Conservation (phyloP, 2,113 vertebrate genomes). For the Benitochromis conjunctus region DNA sequence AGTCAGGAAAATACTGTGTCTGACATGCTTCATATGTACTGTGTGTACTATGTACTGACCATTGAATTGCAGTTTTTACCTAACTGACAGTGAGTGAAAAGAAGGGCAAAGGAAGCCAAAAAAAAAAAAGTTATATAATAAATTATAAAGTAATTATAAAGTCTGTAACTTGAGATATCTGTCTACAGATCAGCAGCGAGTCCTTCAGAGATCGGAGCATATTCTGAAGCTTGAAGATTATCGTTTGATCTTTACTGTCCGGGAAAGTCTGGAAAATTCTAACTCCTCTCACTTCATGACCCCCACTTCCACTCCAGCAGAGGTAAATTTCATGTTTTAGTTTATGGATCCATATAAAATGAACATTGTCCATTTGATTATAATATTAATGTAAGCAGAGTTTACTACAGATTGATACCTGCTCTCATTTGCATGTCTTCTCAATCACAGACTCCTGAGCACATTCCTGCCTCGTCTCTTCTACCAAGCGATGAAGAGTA, state of each 20-base stretch:
- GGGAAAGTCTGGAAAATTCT: background rate
- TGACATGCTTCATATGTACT: background rate
- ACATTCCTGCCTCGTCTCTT: background rate
- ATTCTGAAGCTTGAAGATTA: background rate
- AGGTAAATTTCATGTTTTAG: background rate
- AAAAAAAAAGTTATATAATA: background rate
- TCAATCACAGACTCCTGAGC: background rate
- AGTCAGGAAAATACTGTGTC: background rate
- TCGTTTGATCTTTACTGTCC: background rate
- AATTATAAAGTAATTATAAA: no score
- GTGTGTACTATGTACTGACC: background rate
- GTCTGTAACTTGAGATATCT: background rate
- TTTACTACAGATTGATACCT: background rate
- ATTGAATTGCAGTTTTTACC: background rate
- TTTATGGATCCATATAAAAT: background rate
- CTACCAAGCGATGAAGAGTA: background rate
- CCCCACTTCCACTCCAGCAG: background rate
- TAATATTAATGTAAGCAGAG: background rate
- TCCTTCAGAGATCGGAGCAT: conserved; percentile 8
- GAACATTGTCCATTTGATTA: background rate
- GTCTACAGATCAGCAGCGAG: conserved; percentile 22
- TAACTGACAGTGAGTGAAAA: background rate
- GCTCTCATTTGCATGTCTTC: background rate
- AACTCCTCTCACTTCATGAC: background rate
- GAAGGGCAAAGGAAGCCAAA: background rate